phyloP scores from a whole-genome alignment of 2,113 vertebrate genomes.

The Xiphophorus maculatus region DNA sequence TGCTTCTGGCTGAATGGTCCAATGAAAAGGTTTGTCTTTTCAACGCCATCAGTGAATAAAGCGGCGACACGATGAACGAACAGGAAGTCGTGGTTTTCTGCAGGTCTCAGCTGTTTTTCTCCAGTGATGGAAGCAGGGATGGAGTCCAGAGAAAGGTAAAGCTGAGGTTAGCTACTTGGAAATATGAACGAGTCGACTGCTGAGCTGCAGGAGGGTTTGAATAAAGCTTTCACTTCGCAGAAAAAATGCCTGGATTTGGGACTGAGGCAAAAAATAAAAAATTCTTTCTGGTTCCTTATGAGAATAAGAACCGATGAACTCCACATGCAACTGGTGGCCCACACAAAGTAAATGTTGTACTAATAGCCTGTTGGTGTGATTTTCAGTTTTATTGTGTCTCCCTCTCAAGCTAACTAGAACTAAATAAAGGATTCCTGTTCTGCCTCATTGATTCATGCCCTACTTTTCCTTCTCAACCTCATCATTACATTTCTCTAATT shows the following conservation, averaged over 20 bases:
- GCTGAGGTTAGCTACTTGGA: constrained; percentile 20
- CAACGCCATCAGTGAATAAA: too few species aligned
- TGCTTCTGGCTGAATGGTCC: too few species aligned
- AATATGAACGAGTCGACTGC: constrained; percentile 7
- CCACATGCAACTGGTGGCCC: too few species aligned
- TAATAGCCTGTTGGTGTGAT: constrained; percentile 10
- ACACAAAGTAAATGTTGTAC: neutral
- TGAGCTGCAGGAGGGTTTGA: constrained; percentile 14
- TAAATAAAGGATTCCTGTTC: constrained; percentile 20
- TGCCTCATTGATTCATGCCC: constrained; percentile 24
- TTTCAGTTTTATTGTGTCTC: constrained; percentile 10
- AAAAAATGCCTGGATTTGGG: neutral
- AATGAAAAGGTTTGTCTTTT: too few species aligned
- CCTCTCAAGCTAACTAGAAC: constrained; percentile 12
- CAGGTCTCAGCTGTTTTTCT: neutral
- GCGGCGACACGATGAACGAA: too few species aligned
- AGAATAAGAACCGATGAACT: neutral
- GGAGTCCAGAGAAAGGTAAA: constrained; percentile 22
- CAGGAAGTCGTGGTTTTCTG: constrained; percentile 2
- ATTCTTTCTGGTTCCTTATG: neutral
- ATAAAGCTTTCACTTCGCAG: constrained; percentile 2
- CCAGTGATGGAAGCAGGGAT: neutral
- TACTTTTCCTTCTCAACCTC: constrained; percentile 30
- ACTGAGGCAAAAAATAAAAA: too few species aligned
- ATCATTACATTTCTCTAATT: constrained; percentile 23